phyloP scores from a whole-genome alignment of 1,140 invertebrate species.

The Drosophila yakuba region DNA sequence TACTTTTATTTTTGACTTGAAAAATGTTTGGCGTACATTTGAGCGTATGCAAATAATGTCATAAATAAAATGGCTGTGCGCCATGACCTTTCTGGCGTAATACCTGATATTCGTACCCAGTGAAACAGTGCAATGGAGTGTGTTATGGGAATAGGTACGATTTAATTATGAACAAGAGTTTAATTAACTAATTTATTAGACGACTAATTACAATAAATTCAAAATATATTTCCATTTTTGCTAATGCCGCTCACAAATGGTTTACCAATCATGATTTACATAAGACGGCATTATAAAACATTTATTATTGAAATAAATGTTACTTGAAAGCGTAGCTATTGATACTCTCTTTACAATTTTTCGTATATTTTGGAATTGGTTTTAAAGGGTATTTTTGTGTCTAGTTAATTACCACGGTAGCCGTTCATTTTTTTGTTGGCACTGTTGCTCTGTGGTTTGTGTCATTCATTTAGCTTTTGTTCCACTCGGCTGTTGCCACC shows the following conservation, averaged over 20 bases:
- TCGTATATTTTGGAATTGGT: neutral
- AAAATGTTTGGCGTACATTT: constrained; percentile 37
- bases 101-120: constrained; percentile 23
- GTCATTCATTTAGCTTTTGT: constrained; percentile 82
- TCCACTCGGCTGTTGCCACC: constrained; percentile 25
- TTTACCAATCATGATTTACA: too few relatives aligned
- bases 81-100: constrained; percentile 21
- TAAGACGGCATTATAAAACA: neutral
- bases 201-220: neutral
- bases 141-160: neutral
- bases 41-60: constrained; percentile 65
- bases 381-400: constrained; percentile 16
- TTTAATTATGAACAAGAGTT: neutral
- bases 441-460: constrained; percentile 75
- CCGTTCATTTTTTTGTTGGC: constrained; percentile 41
- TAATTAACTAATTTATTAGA: neutral
- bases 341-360: too few relatives aligned
- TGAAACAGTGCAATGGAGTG: neutral
- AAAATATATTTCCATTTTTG: too few relatives aligned
- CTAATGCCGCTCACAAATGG: too few relatives aligned
- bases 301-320: neutral
- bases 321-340: too few relatives aligned
- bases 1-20: constrained; percentile 44
- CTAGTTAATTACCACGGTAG: constrained; percentile 3
- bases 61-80: constrained; percentile 49